Evolutionary conservation across 2,113 vertebrate species (phyloP).

Genomic region (Ceyx melanurus): DNA sequence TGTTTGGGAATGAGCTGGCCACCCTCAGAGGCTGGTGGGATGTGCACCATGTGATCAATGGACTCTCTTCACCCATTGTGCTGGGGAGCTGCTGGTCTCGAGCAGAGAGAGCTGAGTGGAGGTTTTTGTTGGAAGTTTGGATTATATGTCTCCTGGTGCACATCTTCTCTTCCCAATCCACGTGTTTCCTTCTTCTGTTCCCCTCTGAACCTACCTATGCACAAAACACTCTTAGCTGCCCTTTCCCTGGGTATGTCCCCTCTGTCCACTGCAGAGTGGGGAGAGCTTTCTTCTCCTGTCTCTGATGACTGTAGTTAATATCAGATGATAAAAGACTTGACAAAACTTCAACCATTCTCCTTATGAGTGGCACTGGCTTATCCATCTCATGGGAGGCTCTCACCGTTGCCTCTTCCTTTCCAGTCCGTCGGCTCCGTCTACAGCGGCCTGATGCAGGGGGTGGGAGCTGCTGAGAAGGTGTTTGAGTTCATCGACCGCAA

Average conservation of each 20-base stretch:
- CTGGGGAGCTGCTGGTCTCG: neutral
- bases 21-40: neutral
- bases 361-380: neutral
- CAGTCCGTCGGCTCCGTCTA: slow-evolving; percentile 93
- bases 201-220: neutral
- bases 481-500: slow-evolving; percentile 93
- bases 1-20: neutral
- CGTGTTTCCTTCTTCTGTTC: neutral
- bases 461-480: slow-evolving; percentile 95
- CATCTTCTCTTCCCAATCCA: neutral
- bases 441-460: slow-evolving; percentile 95
- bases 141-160: neutral
- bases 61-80: neutral
- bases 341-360: neutral
- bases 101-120: neutral
- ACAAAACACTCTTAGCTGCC: neutral
- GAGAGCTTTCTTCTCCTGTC: neutral
- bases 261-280: neutral
- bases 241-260: neutral
- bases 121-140: neutral
- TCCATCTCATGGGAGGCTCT: neutral
- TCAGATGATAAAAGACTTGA: neutral
- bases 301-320: neutral
- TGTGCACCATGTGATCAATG: rapidly evolving
- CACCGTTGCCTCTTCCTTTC: neutral